phyloP scores from a whole-genome alignment of 1,140 invertebrate species.

The Mizuhopecten yessoensis region DNA sequence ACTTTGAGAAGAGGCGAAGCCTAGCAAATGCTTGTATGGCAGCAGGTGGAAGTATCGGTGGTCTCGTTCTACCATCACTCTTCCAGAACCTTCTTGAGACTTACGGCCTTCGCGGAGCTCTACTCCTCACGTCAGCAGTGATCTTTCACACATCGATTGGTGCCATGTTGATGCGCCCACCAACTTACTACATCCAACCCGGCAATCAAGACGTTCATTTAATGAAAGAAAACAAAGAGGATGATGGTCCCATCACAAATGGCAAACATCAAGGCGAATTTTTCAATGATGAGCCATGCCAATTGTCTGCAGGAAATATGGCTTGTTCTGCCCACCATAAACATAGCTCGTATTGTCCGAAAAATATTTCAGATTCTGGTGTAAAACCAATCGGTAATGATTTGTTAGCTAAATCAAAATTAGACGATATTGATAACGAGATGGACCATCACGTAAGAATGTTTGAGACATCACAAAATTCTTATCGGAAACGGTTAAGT shows the following conservation, averaged over 20 bases:
- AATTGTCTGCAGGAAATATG: not conserved
- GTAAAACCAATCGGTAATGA: not conserved
- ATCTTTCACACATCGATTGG: slow-evolving; percentile 39
- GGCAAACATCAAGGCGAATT: not conserved
- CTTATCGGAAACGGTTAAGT: not conserved
- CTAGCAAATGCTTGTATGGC: slow-evolving; percentile 45
- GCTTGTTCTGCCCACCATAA: too few species aligned
- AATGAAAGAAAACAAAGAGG: not conserved
- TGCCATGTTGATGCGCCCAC: slow-evolving; percentile 45
- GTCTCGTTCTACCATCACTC: slow-evolving; percentile 6
- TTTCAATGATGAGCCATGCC: not conserved
- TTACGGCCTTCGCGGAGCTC: slow-evolving; percentile 44
- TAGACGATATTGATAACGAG: not conserved
- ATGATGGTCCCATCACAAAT: not conserved
- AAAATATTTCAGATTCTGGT: not conserved
- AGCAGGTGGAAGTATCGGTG: slow-evolving; percentile 47
- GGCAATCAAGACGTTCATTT: not conserved
- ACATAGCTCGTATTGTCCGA: not conserved
- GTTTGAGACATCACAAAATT: not conserved
- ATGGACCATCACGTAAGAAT: not conserved
- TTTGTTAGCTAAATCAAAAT: not conserved
- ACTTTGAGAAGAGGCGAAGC: slow-evolving; percentile 56
- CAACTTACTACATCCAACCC: not conserved
- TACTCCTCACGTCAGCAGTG: slow-evolving; percentile 43
- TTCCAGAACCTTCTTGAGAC: slow-evolving; percentile 44